These are phyloP conservation scores for Epizoanthus scotinus DNA, from an alignment of 92 coral and sea anemone species.

Conservation along the genomic window DNA sequence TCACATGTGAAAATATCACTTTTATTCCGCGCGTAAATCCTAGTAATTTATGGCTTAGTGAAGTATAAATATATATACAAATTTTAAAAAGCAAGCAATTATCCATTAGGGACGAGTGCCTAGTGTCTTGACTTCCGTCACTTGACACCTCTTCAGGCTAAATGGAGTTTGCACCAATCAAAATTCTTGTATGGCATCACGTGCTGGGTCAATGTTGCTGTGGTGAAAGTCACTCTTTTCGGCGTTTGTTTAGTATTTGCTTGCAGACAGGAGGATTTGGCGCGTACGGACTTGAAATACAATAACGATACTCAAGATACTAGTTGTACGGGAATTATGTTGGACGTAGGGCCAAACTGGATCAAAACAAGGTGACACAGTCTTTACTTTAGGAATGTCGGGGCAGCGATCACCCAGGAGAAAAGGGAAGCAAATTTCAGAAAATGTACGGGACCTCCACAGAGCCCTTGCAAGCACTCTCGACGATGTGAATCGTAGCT, in stretches of 20 bases:
- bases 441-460: slow-evolving; percentile 80
- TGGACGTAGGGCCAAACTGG: neutral
- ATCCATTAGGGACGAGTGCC: too few relatives aligned
- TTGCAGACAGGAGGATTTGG: neutral
- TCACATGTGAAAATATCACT: too few relatives aligned
- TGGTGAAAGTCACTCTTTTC: slow-evolving; percentile 16
- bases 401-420: slow-evolving; percentile 42
- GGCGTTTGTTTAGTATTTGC: slow-evolving; percentile 25
- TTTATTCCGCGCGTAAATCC: too few relatives aligned
- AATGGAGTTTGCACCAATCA: slow-evolving; percentile 14
- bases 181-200: neutral
- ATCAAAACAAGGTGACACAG: slow-evolving; percentile 15
- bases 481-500: slow-evolving; percentile 77
- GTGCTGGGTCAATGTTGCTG: slow-evolving; percentile 30
- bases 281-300: neutral
- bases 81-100: too few relatives aligned
- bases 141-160: neutral
- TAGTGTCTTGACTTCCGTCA: neutral
- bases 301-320: slow-evolving; percentile 3
- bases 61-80: too few relatives aligned
- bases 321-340: neutral
- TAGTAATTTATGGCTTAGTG: too few relatives aligned
- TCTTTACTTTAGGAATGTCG: neutral
- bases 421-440: slow-evolving; percentile 62
- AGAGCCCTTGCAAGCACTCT: slow-evolving; percentile 56